phyloP scores from a whole-genome alignment of 1,140 invertebrate genomes.

The Aphelenchoides fujianensis region DNA sequence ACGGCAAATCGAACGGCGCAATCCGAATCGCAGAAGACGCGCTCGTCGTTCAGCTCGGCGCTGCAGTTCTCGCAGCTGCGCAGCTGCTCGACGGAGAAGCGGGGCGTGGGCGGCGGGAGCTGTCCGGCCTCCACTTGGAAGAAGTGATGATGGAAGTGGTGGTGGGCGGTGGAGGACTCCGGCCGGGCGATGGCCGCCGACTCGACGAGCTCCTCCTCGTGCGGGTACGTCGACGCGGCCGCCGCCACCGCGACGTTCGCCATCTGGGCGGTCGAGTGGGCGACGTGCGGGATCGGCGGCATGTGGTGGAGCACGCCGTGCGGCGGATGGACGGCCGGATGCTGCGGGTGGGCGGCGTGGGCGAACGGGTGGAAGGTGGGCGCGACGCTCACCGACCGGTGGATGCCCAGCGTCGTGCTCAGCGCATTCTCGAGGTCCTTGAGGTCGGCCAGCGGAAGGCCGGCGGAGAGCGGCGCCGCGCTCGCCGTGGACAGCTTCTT shows the following conservation, averaged over 20 bases:
- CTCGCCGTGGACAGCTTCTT: slow-evolving; percentile 25
- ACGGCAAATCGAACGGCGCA: background rate
- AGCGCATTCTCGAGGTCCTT: slow-evolving; percentile 36
- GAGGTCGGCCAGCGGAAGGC: slow-evolving; percentile 15
- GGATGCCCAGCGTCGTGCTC: slow-evolving; percentile 24
- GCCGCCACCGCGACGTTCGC: background rate
- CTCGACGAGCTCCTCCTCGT: slow-evolving; percentile 9
- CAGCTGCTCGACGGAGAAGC: slow-evolving; percentile 3
- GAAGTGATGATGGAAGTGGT: background rate
- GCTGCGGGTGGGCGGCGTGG: background rate
- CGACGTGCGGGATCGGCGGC: background rate
- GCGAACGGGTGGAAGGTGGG: slow-evolving; percentile 7
- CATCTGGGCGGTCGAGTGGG: background rate
- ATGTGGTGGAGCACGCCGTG: background rate
- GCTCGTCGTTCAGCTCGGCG: background rate
- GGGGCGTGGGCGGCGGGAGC: background rate
- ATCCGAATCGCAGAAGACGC: slow-evolving; percentile 4
- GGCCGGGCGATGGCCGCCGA: background rate
- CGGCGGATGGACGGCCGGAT: background rate
- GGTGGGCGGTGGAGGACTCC: background rate
- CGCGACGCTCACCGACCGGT: slow-evolving; percentile 22
- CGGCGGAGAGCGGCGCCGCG: background rate
- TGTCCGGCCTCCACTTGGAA: background rate
- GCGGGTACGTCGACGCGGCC: background rate
- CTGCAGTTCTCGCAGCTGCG: slow-evolving; percentile 15